phyloP scores from a whole-genome alignment of 2,113 vertebrate species.

The Erythrocercus mccallii region DNA sequence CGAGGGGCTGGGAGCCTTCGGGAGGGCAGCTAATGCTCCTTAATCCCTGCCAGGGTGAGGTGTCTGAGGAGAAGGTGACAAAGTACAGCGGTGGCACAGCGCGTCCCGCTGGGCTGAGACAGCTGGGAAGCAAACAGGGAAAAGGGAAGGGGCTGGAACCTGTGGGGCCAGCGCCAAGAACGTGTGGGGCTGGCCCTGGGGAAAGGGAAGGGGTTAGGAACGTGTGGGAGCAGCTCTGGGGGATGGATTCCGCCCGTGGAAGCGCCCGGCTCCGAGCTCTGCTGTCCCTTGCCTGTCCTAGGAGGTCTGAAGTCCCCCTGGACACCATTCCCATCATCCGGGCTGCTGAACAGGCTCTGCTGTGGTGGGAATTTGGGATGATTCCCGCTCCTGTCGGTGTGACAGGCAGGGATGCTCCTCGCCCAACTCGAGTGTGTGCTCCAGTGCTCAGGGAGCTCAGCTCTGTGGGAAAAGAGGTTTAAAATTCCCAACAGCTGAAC shows the following conservation, averaged over 20 bases:
- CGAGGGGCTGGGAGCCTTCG: neutral
- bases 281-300: neutral
- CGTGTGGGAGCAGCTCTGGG: neutral
- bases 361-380: neutral
- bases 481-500: neutral
- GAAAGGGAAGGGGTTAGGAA: neutral
- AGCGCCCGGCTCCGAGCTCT: fast-evolving
- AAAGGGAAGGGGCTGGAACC: neutral
- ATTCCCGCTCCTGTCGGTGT: fast-evolving
- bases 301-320: fast-evolving
- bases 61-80: neutral
- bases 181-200: neutral
- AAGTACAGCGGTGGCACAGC: neutral
- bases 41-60: neutral
- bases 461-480: neutral
- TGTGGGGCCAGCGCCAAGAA: neutral
- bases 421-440: fast-evolving
- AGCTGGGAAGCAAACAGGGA: neutral
- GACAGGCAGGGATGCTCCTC: neutral
- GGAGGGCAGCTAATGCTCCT: neutral
- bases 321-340: fast-evolving
- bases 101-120: neutral
- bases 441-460: neutral
- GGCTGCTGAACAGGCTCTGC: neutral
- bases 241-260: neutral